Base-by-base conservation (phyloP, 2,797 vertebrate species). In the Oreonectes daqikongensis region DNA sequence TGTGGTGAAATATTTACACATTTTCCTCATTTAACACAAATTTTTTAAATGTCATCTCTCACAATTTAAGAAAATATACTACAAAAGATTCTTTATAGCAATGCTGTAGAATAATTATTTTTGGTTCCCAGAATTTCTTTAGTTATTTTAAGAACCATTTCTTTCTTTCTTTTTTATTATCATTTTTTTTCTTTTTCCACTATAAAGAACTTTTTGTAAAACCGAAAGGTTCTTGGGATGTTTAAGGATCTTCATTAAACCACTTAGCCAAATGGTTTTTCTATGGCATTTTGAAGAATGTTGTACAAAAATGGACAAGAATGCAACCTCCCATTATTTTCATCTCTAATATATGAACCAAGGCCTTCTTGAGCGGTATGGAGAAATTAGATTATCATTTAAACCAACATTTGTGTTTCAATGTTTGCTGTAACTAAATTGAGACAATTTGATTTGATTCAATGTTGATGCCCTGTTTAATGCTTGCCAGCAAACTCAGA, bases 381-480 rank as follows among this genome's bases (percentile, higher is more conserved):
- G 79, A 78, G 77, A 78, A 79, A 88, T 89, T 71, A 69, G 84
- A 91, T 91, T 89, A 88, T 83, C 1, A 82, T 87, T 87, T 86
- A 77, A 81, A 82, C 82, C 85, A 90, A 90, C 59, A 11, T 91
- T 91, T 90, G 81, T 81, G 88, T 91, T 91, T 89, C 89, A 86
- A 84, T 86, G 78, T 80, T 86, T 85, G 87, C 84, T 73, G 85
- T 87, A 78, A 88, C 86, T 48, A 69, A 76, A 79, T 64, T 79
- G 77, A 60, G 66, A 77, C 26, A 35, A 81, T 80, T 78, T 69
- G 53, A 72, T 81, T 72, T 59, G 71, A 84, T 69, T 74, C 72
- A 81, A 78, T 69, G 66, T 67, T 18, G 24, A 69, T 50, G 68
- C 79, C 65, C 59, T 70, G 48, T 57, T 48, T 77, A 71, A 77